Evolutionary conservation across 1,140 invertebrate species (phyloP), one percentile per base, ranked within the genome.

Genomic region (Pollicipes pollicipes): DNA sequence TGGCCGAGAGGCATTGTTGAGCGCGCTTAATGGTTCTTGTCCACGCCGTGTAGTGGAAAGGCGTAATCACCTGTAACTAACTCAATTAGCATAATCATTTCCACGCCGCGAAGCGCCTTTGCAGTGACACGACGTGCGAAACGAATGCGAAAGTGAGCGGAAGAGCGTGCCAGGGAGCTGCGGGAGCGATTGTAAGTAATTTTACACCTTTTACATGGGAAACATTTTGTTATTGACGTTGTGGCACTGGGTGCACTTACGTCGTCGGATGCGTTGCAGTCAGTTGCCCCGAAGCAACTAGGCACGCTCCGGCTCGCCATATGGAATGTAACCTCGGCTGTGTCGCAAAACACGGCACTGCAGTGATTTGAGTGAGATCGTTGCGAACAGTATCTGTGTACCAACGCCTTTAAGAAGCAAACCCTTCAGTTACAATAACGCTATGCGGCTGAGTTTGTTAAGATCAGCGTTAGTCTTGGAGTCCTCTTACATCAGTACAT

Each of bases 31-130:
- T 66, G 64, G 28, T 28, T 66, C 64, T 66, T 29, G 64, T 27
- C 64, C n/a, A 10, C 8, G 8, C 64, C 28, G n/a, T 66, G 27
- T 66, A 66, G 64, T 66, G 64, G 64, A 66, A 66, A 29, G 27
- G 64, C 28, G n/a, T 66, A 66, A 66, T 66, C 64, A 66, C 64
- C 64, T 66, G 64, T 66, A n/a, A 66, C 64, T 66, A 66, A 66
- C 64, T 3, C 64, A 66, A 66, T 66, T 66, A 66, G 28, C 64
- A 66, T 66, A 66, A 66, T 66, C n/a, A 66, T 66, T 66, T 66
- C 45, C 45, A 58, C 45, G 45, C 45, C 10, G 45, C 45, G 45
- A 17, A 24, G 24, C 45, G 24, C 45, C 45, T 58, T 58, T 58
- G 45, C 45, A 6, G 45, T 58, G 45, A 58, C 45, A 21, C 21